Evolutionary conservation across 2,797 vertebrate species (phyloP), one percentile per base, ranked within the genome.

Genomic region (Pantherophis vulpinus): DNA sequence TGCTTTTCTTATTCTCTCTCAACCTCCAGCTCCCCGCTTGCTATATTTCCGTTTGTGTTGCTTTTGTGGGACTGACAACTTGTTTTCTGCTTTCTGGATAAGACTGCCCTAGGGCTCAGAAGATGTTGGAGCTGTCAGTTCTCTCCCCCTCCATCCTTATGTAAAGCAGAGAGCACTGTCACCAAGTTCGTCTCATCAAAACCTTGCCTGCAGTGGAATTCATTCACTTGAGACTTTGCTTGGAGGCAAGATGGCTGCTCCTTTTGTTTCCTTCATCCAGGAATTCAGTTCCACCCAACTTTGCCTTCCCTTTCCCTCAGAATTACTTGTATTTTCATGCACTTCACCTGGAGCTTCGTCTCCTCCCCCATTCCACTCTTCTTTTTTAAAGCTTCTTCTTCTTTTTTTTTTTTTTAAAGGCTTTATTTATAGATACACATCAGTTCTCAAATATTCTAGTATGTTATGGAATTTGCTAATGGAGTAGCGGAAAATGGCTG

Each of bases 171-270:
- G 94, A 94, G 94, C 96, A 86, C 96, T 95, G 92, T 95, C 95
- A 93, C 96, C 95, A 97, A 91, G 96, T 96, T 95, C 91, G 94
- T 96, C 93, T 97, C 95, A 94, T 96, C 96, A 96, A 95, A 96
- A 95, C 96, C 95, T 96, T 93, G 94, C 97, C 96, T 95, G 91
- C 93, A 97, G 95, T 96, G 91, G 96, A 96, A 96, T 95, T 95
- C 91, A 74, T 96, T 96, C 95, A 93, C 90, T 93, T 91, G 95
- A 94, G 79, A 51, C 95, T 94, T 93, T 95, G 95, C 95, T 96
- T 87, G 37, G 79, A 94, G 92, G 96, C 91, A 97, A 95, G 92
- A 97, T 96, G 96, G 96, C 94, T 95, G 94, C 0, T 7, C 94
- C 94, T 95, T 95, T 93, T 93, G 94, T 95, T 95, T 90, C 89